Conservation (phyloP, 2,797 vertebrate genomes). For the Pteropus rufus region DNA sequence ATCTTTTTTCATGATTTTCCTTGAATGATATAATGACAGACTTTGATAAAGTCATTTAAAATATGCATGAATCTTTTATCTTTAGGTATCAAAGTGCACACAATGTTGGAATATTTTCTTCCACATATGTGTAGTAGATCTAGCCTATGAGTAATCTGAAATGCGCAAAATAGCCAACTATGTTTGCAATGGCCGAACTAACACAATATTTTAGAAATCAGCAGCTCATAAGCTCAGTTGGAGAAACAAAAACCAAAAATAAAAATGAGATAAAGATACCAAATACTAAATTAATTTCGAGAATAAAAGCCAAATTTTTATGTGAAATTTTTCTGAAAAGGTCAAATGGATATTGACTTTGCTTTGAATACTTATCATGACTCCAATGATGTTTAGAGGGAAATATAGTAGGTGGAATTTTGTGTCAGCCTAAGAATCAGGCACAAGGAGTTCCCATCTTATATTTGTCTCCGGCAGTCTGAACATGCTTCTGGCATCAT, state of each 20-base stretch:
- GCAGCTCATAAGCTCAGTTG: not conserved
- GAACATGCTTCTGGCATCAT: not conserved
- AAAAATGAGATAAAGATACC: not conserved
- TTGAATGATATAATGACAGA: constrained; percentile 4
- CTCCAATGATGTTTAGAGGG: not conserved
- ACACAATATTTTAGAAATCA: not conserved
- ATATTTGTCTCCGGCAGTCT: not conserved
- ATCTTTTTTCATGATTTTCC: not conserved
- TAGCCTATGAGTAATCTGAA: not conserved
- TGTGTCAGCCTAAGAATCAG: not conserved
- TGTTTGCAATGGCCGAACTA: not conserved
- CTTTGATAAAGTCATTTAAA: not conserved
- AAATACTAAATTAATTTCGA: not conserved
- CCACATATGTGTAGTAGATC: not conserved
- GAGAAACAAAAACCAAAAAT: not conserved
- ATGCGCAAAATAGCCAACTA: not conserved
- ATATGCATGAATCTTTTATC: not conserved
- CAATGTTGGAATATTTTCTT: not conserved
- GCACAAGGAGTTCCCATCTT: not conserved
- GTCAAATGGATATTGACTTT: constrained; percentile 55
- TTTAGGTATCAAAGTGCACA: not conserved
- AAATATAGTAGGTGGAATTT: not conserved
- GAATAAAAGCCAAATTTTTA: not conserved
- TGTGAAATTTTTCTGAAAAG: constrained; percentile 10
- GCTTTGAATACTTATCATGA: not conserved